Conservation (phyloP, 2,113 vertebrate species). For the Coregonus clupeaformis region DNA sequence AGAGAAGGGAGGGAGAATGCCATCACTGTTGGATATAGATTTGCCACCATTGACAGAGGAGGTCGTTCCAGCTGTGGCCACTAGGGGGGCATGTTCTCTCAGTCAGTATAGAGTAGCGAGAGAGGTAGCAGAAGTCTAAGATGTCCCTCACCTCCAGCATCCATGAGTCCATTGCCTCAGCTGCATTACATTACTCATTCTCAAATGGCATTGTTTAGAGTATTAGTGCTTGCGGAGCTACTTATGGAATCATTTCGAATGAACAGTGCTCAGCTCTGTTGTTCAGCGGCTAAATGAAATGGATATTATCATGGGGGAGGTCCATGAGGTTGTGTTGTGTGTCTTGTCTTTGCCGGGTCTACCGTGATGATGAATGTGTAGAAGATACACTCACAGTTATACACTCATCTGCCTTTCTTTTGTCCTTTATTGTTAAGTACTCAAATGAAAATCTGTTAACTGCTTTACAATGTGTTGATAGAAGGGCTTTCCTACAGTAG, state of each 20-base stretch:
- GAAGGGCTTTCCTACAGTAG: constrained; percentile 26
- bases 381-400: constrained; percentile 39
- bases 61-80: constrained; percentile 54
- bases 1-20: not conserved
- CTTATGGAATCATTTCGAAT: constrained; percentile 66
- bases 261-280: constrained; percentile 47
- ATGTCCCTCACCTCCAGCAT: constrained; percentile 22
- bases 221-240: constrained; percentile 54
- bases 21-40: constrained; percentile 13
- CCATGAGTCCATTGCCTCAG: constrained; percentile 52
- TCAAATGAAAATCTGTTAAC: constrained; percentile 47
- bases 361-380: constrained; percentile 43
- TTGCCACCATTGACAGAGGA: not conserved
- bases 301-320: constrained; percentile 8
- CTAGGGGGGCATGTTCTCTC: constrained; percentile 70
- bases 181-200: constrained; percentile 45
- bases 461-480: constrained; percentile 22
- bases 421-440: constrained; percentile 37
- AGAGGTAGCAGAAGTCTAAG: constrained; percentile 16
- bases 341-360: not conserved
- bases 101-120: constrained; percentile 19
- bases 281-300: constrained; percentile 52
- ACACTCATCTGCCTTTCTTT: constrained; percentile 44
- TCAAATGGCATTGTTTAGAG: constrained; percentile 51
- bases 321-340: constrained; percentile 7